A percentile compares a stretch with the other conserved stretches of the same genome.
Evolutionary conservation across 2,888 invertebrate species (phyloP).

Genomic region (Operophtera brumata): DNA sequence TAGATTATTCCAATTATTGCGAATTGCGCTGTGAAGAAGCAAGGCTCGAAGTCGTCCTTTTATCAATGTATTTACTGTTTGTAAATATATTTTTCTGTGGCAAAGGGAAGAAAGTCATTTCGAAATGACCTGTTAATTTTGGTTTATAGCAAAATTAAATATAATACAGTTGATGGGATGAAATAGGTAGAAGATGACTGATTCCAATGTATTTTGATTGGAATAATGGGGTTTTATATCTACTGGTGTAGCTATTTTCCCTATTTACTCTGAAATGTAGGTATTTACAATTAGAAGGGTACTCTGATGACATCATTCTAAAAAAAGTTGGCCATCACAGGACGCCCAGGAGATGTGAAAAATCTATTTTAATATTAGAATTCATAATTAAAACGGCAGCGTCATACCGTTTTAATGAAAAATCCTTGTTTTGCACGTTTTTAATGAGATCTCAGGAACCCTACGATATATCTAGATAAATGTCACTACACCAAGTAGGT

Average conservation of each 20-base stretch:
- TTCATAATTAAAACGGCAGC: no score
- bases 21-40: no score
- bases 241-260: background rate
- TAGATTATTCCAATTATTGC: background rate
- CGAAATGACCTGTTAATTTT: background rate
- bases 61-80: background rate
- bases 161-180: background rate
- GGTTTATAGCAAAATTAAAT: background rate
- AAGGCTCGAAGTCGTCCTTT: no score
- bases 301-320: background rate
- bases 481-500: no score
- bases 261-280: background rate
- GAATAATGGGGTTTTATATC: background rate
- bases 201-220: background rate
- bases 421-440: no score
- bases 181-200: background rate
- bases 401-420: no score
- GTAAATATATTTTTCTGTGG: background rate
- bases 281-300: background rate
- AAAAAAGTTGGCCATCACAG: no score
- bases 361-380: no score
- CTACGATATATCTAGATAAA: no score
- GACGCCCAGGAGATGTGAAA: no score
- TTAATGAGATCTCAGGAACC: no score
- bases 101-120: background rate